These are phyloP conservation scores for Hemibagrus wyckioides DNA, from an alignment of 2,113 vertebrate species.

Conservation along the genomic window DNA sequence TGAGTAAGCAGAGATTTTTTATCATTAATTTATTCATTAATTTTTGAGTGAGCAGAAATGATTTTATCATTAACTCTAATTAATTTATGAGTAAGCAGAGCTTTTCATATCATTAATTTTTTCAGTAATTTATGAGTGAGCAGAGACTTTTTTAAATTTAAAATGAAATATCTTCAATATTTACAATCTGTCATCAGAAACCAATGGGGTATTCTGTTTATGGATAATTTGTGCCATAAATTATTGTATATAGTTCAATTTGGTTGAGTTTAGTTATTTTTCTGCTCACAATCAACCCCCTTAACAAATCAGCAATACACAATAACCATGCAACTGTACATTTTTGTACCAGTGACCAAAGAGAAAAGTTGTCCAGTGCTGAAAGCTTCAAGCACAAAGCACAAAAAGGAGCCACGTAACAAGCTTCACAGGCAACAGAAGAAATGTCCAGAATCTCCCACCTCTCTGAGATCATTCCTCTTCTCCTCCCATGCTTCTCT, in stretches of 20 bases:
- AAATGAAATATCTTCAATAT: background rate
- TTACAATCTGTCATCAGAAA: no score
- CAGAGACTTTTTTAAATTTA: background rate
- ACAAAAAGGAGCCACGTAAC: background rate
- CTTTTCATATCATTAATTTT: no score
- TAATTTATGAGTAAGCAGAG: background rate
- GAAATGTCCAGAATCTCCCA: constrained; percentile 21
- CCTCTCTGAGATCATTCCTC: constrained; percentile 66
- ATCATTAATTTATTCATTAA: no score
- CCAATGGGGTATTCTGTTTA: background rate
- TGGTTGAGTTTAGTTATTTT: background rate
- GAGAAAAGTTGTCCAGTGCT: background rate
- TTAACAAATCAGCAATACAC: background rate
- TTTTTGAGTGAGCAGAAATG: background rate
- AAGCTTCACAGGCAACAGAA: background rate
- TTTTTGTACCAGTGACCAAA: background rate
- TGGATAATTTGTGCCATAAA: background rate
- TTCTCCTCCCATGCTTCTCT: constrained; percentile 81
- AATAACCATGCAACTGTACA: background rate
- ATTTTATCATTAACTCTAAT: no score
- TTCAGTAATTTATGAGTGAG: background rate
- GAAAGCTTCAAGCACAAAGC: background rate
- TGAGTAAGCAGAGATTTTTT: background rate
- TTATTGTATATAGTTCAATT: background rate
- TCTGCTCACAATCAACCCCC: background rate